Percentiles rank a stretch among this genome's conserved stretches.
Conservation (phyloP, 2,888 invertebrate genomes). For the Lepetodrilus schrolli region DNA sequence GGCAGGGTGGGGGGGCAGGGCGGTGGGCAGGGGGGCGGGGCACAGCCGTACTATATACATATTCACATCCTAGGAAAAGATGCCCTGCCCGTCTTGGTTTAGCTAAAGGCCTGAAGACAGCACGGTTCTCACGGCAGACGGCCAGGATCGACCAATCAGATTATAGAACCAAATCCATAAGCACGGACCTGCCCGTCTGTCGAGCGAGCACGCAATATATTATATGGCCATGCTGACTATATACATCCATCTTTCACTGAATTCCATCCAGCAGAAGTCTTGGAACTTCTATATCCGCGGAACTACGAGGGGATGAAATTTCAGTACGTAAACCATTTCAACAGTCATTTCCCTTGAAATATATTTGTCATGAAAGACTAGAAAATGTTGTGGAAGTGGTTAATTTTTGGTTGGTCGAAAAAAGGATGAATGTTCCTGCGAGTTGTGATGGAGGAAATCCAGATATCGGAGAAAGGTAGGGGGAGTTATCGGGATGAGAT, state of each 20-base stretch:
- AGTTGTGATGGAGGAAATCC: not conserved
- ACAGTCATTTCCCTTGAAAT: constrained; percentile 10
- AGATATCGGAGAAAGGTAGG: not conserved
- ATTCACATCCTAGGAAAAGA: not conserved
- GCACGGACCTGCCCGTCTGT: not conserved
- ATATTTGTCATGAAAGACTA: not conserved
- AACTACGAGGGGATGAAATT: not conserved
- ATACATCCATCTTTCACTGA: not conserved
- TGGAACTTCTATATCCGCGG: not conserved
- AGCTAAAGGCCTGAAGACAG: not conserved
- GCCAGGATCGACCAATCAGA: not conserved
- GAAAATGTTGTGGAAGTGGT: constrained; percentile 1
- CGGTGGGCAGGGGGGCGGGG: no score
- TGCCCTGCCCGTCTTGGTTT: not conserved
- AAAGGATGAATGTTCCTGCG: not conserved
- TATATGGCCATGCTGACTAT: constrained; percentile 15
- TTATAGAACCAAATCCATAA: not conserved
- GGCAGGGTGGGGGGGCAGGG: no score
- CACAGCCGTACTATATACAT: constrained; percentile 10
- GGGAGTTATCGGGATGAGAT: not conserved
- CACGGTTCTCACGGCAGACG: not conserved
- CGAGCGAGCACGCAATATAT: constrained; percentile 1
- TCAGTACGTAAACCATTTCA: not conserved
- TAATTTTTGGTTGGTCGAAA: not conserved
- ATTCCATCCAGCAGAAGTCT: not conserved